Evolutionary conservation across 1,140 invertebrate genomes (phyloP).

Genomic region (Acromyrmex echinatior): DNA sequence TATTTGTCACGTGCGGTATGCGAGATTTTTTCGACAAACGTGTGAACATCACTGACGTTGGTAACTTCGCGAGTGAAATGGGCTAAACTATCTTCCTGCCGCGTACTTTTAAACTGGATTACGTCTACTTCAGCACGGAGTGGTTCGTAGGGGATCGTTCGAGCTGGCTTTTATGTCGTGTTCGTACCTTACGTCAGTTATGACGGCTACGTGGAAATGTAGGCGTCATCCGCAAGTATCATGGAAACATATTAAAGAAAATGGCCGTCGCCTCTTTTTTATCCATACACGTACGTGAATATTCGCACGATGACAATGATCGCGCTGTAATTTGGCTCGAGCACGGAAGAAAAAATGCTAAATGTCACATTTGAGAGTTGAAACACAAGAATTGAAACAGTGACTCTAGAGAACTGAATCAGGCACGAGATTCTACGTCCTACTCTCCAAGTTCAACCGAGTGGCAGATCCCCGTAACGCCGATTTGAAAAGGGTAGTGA

Average conservation of each 20-base stretch:
- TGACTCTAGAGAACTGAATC: no score
- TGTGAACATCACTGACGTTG: neutral
- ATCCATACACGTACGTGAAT: neutral
- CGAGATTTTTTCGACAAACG: neutral
- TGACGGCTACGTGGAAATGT: slow-evolving; percentile 66
- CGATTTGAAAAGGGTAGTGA: no score
- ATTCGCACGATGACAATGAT: no score
- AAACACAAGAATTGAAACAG: neutral
- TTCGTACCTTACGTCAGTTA: slow-evolving; percentile 63
- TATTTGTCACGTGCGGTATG: no score
- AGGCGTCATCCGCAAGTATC: slow-evolving; percentile 24
- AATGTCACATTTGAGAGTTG: slow-evolving; percentile 44
- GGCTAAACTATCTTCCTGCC: slow-evolving; percentile 10
- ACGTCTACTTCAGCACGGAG: slow-evolving; percentile 48
- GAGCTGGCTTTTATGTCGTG: slow-evolving; percentile 53
- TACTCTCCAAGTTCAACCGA: neutral
- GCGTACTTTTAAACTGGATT: slow-evolving; percentile 59
- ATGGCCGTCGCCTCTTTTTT: neutral
- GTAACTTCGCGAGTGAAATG: neutral
- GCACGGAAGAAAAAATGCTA: neutral
- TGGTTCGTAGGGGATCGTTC: slow-evolving; percentile 65
- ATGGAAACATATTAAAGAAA: slow-evolving; percentile 39
- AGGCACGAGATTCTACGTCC: slow-evolving; percentile 26
- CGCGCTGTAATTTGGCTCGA: neutral
- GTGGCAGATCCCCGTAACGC: no score